phyloP scores from a whole-genome alignment of 2,797 vertebrate genomes.

The Coranthus polyacanthus region DNA sequence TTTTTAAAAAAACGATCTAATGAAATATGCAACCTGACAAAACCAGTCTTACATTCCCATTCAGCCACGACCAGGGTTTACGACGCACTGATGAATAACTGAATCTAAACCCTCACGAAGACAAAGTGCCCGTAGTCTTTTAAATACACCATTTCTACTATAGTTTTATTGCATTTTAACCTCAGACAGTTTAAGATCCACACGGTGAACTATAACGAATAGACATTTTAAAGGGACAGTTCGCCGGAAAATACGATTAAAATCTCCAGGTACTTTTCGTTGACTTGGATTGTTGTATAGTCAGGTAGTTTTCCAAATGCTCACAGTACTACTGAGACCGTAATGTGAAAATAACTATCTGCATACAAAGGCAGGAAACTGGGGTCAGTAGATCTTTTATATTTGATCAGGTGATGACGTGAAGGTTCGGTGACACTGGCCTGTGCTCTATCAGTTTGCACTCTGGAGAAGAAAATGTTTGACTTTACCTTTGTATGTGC shows the following conservation, averaged over 20 bases:
- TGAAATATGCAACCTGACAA: slow-evolving; percentile 27
- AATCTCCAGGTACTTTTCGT: slow-evolving; percentile 3
- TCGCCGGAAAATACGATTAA: too few species aligned
- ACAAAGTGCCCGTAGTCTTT: neutral
- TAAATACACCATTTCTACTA: neutral
- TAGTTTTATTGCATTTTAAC: neutral
- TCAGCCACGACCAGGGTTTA: slow-evolving; percentile 11
- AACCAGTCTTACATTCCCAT: slow-evolving; percentile 14
- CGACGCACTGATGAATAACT: slow-evolving; percentile 48
- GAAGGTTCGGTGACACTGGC: neutral
- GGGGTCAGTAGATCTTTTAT: neutral
- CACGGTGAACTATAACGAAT: neutral
- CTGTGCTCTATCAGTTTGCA: neutral
- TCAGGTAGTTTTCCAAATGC: neutral
- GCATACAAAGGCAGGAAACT: slow-evolving; percentile 5
- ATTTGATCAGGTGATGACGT: neutral
- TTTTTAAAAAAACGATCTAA: slow-evolving; percentile 6
- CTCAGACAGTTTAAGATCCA: neutral
- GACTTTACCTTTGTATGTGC: slow-evolving; percentile 10
- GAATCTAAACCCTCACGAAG: slow-evolving; percentile 42
- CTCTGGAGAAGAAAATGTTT: slow-evolving; percentile 18
- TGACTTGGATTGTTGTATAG: neutral
- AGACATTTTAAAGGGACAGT: slow-evolving; percentile 11
- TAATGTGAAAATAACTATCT: neutral
- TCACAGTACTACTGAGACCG: neutral